Evolutionary conservation across 2,888 invertebrate species (phyloP).

Genomic region (Lomographa bimaculata): DNA sequence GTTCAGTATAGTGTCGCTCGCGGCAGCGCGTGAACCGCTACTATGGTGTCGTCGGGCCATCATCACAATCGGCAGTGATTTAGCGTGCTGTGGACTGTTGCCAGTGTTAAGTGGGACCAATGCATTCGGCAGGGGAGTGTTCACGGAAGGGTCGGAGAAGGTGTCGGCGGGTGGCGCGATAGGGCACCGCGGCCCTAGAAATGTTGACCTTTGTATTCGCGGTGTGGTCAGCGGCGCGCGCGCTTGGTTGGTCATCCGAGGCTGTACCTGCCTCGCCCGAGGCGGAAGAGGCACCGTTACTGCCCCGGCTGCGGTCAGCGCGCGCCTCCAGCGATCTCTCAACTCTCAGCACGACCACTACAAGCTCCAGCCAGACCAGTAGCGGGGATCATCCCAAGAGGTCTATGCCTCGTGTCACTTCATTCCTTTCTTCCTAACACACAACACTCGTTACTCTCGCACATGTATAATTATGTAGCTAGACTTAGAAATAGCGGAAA

Average conservation of each 20-base stretch:
- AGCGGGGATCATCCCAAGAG: constrained; percentile 73
- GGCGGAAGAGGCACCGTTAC: constrained; percentile 66
- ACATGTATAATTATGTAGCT: too few relatives aligned
- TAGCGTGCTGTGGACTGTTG: constrained; percentile 42
- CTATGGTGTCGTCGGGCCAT: constrained; percentile 36
- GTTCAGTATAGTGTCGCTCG: constrained; percentile 65
- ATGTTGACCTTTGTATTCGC: constrained; percentile 86
- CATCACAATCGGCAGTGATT: constrained; percentile 39
- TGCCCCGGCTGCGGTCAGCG: constrained; percentile 74
- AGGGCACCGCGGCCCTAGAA: constrained; percentile 35
- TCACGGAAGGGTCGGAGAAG: constrained; percentile 58
- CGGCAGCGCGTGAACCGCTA: constrained; percentile 65
- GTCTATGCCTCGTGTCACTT: constrained; percentile 46
- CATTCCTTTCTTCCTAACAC: constrained; percentile 1
- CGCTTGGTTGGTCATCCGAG: constrained; percentile 76
- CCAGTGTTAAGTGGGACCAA: constrained; percentile 55
- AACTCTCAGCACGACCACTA: constrained; percentile 76
- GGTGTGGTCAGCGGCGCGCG: constrained; percentile 85
- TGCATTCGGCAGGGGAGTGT: constrained; percentile 55
- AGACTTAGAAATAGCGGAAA: too few relatives aligned
- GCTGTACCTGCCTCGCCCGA: constrained; percentile 58
- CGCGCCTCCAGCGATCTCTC: constrained; percentile 79
- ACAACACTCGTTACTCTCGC: constrained; percentile 8
- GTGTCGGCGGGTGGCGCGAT: constrained; percentile 57
- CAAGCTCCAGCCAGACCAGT: constrained; percentile 77